Base-by-base conservation (phyloP, 2,797 vertebrate genomes). In the Sebastolobus alascanus region DNA sequence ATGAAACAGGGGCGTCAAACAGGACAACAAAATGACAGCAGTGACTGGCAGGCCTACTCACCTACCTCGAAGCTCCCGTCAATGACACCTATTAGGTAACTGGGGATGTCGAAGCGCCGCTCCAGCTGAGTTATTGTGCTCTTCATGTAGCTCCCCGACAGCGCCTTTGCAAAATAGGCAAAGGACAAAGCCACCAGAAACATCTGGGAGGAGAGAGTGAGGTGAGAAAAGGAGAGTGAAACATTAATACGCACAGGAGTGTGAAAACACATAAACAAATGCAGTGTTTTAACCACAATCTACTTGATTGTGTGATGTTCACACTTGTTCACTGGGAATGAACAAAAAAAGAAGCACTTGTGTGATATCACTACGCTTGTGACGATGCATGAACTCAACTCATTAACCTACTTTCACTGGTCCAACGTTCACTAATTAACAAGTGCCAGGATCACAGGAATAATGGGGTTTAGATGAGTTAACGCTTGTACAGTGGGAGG, bases 41-140 rank as follows among this genome's bases (percentile, higher is more conserved):
- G 88, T 84, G 83, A 83, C 71, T 77, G 77, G 68, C 63, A 73
- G 81, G 71, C 35, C 50, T 56, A 94, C 94, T 92, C 96, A 99
- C 98, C 98, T 22, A 98, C 93, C 94, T 99, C 97, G 84, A 99
- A 99, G 93, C 97, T 96, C 65, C 97, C 96, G 2, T 98, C 97
- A 60, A 98, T 81, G 61, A 98, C 88, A 56, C 98, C 98, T 65
- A 95, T 93, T 8, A 94, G 82, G 56, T 97, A 97, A 46, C 97
- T 97, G 0, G 97, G 77, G 85, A 98, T 93, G 85, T 96, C 97
- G 83, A 99, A 99, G 89, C 97, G 96, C 38, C 97, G 90, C 94
- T 99, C 98, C 86, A 99, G 95, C 84, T 99, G 98, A 37, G 97
- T 97, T 93, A 98, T 95, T 80, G 97, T 96, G 89, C 96, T 97